Evolutionary conservation across 2,113 vertebrate species (phyloP).

Genomic region (Mus pahari): DNA sequence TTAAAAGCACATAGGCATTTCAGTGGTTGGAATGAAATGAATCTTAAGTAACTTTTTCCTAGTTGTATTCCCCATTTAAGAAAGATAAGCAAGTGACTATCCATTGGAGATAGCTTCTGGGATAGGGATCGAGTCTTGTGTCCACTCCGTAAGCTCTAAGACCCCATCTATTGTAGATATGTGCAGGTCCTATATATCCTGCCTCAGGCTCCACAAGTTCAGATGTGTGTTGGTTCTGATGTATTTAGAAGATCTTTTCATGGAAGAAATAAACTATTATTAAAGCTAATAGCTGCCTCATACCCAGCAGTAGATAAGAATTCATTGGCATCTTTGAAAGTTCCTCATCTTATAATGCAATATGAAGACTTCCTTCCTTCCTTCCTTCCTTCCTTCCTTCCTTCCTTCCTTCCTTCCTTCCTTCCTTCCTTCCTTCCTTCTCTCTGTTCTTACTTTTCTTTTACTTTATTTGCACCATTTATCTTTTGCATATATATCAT

Average conservation of each 20-base stretch:
- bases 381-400: no score
- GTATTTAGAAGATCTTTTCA: neutral
- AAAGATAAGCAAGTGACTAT: conserved; percentile 78
- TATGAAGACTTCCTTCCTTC: no score
- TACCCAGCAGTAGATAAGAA: no score
- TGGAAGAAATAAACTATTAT: neutral
- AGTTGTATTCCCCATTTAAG: conserved; percentile 79
- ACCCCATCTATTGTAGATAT: no score
- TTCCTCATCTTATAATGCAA: neutral
- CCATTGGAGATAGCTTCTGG: neutral
- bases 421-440: neutral
- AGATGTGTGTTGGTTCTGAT: neutral
- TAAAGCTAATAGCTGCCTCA: neutral
- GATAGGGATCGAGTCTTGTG: neutral
- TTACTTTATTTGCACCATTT: no score
- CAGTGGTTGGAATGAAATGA: conserved; percentile 76
- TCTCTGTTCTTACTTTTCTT: neutral
- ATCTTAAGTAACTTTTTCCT: conserved; percentile 83
- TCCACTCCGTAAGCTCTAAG: neutral
- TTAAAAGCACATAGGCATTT: conserved; percentile 83
- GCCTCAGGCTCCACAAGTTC: neutral
- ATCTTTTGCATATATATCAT: neutral
- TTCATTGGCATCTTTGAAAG: neutral
- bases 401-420: no score
- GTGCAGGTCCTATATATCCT: neutral